Base-by-base conservation (phyloP, 2,113 vertebrate species). In the Elanus axillaris region DNA sequence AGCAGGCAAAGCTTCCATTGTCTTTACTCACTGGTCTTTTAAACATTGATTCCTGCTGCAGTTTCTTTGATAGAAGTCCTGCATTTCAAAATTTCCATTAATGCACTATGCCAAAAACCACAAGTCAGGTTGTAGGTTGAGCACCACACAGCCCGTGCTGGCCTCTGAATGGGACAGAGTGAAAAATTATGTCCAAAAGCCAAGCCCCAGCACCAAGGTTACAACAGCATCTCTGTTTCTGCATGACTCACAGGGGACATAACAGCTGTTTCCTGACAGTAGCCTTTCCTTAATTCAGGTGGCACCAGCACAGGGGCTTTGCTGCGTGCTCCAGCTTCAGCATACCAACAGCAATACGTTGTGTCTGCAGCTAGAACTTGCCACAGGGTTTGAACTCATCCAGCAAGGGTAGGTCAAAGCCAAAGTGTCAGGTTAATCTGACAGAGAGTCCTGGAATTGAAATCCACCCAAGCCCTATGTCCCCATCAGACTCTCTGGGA, bases 281-380 rank as follows among this genome's bases (percentile, higher is more conserved):
- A 38, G 14, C n/a, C 38, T 40, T 73, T 75, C 43, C 36, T 45
- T 32, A 8, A 48, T 26, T 74, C 77, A 50, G 36, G 25, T 77
- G 55, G 21, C 53, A 32, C 10, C 47, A n/a, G 34, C 4, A 20
- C 19, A 26, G 62, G 23, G 56, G 27, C 74, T 90, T 22, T 83
- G 69, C 58, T 38, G 43, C 4, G 1, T 34, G 29, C 47, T 40
- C 34, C 80, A 55, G 34, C 53, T 83, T 29, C 53, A 26, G 29
- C 68, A n/a, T 1, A 18, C 13, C 48, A 36, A 17, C 25, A 34
- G 25, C 11, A 4, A 13, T 7, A 36, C 0, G 0, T 10, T 34
- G 22, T 14, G 13, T 23, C 69, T 59, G 48, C 38, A 79, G 60
- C 64, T 11, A 25, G 26, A 81, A n/a, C 31, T 43, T 55, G 53